Evolutionary conservation across 2,113 vertebrate genomes (phyloP).

Genomic region (Probosciger aterrimus): DNA sequence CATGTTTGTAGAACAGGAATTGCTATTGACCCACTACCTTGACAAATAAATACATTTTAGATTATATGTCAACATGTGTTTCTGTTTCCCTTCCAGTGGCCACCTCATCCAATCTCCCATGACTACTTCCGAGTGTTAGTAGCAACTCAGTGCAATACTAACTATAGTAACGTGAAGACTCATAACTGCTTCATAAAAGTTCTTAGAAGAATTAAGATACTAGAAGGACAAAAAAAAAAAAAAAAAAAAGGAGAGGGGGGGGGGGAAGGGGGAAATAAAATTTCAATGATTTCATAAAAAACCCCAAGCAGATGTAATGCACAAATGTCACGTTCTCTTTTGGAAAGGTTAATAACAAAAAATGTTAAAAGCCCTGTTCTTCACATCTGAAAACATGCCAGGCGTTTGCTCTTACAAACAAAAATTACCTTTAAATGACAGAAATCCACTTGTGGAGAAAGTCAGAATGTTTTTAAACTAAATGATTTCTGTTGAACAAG

Average conservation of each 20-base stretch:
- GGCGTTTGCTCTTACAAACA: neutral
- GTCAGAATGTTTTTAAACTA: slow-evolving; percentile 3
- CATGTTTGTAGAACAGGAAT: neutral
- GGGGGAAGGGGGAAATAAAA: neutral
- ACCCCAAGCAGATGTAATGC: neutral
- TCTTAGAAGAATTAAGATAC: neutral
- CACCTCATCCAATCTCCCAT: neutral
- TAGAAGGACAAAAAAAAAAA: neutral
- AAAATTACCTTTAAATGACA: slow-evolving; percentile 12
- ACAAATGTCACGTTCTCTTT: neutral
- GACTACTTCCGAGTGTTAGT: neutral
- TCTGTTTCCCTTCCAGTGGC: neutral
- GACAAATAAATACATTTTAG: neutral
- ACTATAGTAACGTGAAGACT: neutral
- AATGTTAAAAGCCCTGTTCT: neutral
- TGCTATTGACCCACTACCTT: fast-evolving
- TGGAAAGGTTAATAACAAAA: neutral
- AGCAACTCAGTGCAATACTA: neutral
- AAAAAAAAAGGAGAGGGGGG: neutral
- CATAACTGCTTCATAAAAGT: neutral
- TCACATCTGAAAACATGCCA: neutral
- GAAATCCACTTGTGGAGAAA: slow-evolving; percentile 25
- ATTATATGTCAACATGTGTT: neutral
- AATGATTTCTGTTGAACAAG: slow-evolving; percentile 28
- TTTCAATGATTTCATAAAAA: neutral